A percentile compares a stretch with the other conserved stretches of the same genome.
Evolutionary conservation across 2,888 invertebrate species (phyloP).

Genomic region (Myopa testacea): DNA sequence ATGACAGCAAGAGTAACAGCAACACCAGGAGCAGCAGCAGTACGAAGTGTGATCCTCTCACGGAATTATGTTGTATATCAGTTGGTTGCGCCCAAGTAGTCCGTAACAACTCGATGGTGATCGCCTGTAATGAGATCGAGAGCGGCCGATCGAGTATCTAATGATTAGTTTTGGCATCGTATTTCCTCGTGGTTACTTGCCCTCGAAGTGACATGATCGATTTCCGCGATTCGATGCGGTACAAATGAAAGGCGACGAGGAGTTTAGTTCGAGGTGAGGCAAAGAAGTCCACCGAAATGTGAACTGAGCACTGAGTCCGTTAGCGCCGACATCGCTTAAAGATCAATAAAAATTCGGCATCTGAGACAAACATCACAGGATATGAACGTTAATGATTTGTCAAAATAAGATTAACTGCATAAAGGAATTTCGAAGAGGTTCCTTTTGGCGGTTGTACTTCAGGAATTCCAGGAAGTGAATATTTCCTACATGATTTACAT

Average conservation of each 20-base stretch:
- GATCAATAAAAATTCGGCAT: not conserved
- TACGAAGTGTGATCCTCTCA: conserved; percentile 57
- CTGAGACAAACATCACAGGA: conserved; percentile 39
- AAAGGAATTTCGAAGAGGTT: not conserved
- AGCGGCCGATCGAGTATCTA: conserved; percentile 57
- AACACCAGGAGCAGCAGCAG: conserved; percentile 41
- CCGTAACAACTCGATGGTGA: conserved; percentile 54
- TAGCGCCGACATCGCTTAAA: conserved; percentile 23
- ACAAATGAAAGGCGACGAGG: conserved; percentile 14
- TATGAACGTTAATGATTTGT: conserved; percentile 50
- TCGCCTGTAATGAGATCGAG: conserved; percentile 50
- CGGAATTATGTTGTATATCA: conserved; percentile 49
- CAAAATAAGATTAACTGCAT: conserved; percentile 49
- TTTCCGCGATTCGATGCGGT: conserved; percentile 48
- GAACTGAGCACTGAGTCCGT: not conserved
- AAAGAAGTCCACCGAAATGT: conserved; percentile 3
- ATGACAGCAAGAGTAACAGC: conserved; percentile 65
- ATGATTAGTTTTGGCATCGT: conserved; percentile 51
- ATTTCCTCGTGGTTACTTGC: conserved; percentile 49
- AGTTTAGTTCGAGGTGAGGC: not conserved
- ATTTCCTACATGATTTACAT: not conserved
- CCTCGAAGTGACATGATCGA: conserved; percentile 34
- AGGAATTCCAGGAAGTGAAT: not conserved
- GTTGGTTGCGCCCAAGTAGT: conserved; percentile 65
- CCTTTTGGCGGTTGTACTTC: not conserved